Evolutionary conservation across 2,797 vertebrate genomes (phyloP), one percentile per base, ranked within the genome.

Genomic region (Helostoma temminkii): DNA sequence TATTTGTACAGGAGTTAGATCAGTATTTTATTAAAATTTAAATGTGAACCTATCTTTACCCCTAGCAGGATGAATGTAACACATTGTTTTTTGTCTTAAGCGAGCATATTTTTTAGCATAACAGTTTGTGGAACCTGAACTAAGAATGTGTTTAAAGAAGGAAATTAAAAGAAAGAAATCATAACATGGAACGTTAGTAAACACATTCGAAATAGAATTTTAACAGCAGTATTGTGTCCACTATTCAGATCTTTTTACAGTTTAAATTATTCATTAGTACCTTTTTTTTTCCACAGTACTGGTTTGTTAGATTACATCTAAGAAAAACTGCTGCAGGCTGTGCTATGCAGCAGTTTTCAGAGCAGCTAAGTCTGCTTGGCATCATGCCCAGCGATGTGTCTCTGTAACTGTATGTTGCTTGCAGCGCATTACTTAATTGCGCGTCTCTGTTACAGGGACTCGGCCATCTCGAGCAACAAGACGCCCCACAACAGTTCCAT

Each of bases 401-500:
- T 67, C 56, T 48, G 39, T 37, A 32, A 42, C 48, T 53, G 12
- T n/a, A 18, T 8, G 39, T 59, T 41, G 60, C 55, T 59, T 34
- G 5, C 10, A 16, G 6, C 66, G 77, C 47, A 60, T 61, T 71
- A n/a, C 47, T 69, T 28, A 59, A 72, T 64, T 69, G 30, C 66
- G 55, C 53, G 47, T 74, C 60, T 76, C 36, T 71, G n/a, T 83
- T 76, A 24, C 85, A 99, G 98, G 92, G 98, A 98, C 92, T 98
- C 97, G 0, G 97, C 98, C 81, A 97, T 99, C 93, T 99, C 98
- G 61, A 98, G 96, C 91, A 99, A 99, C 92, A 99, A 99, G 93
- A 96, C 97, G 0, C 98, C 97, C 1, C 97, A 99, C 88, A 99
- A 97, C 93, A 99, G 98, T 93, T 99, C 98, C 19, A 99, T 99